Evolutionary conservation across 2,797 vertebrate genomes (phyloP).

Genomic region (Notamacropus eugenii): DNA sequence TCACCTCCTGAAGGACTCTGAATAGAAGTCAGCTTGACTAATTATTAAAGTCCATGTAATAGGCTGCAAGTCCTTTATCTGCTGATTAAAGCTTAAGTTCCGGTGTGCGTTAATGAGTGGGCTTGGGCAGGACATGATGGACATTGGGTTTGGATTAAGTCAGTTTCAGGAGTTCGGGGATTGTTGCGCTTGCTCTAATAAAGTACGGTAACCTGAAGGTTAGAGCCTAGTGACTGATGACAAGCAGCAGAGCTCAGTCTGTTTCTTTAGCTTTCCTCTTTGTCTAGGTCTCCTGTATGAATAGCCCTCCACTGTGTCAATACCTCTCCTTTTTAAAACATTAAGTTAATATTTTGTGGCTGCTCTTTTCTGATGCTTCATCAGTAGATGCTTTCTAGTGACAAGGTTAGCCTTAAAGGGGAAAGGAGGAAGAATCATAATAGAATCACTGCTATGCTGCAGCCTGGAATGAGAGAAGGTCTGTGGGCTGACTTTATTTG

Average conservation of each 20-base stretch:
- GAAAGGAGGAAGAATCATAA: neutral
- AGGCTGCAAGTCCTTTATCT: slow-evolving; percentile 43
- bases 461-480: neutral
- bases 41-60: slow-evolving; percentile 39
- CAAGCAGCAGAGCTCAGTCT: neutral
- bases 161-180: neutral
- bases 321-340: neutral
- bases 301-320: neutral
- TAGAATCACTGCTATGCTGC: neutral
- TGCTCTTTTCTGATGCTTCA: neutral
- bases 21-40: slow-evolving; percentile 52
- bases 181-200: neutral
- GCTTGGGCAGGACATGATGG: rapidly evolving
- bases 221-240: neutral
- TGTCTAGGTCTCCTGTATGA: neutral
- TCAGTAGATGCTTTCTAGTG: neutral
- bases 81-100: slow-evolving; percentile 49
- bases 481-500: neutral
- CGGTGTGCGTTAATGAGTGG: slow-evolving; percentile 43
- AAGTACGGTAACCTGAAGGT: neutral
- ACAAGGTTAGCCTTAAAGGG: neutral
- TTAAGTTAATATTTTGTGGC: neutral
- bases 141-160: neutral
- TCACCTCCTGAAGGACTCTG: slow-evolving; percentile 56
- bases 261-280: neutral